A percentile compares a stretch with the other conserved stretches of the same genome.
Evolutionary conservation across 2,888 invertebrate genomes (phyloP).

Genomic region (Aphodius sticticus): DNA sequence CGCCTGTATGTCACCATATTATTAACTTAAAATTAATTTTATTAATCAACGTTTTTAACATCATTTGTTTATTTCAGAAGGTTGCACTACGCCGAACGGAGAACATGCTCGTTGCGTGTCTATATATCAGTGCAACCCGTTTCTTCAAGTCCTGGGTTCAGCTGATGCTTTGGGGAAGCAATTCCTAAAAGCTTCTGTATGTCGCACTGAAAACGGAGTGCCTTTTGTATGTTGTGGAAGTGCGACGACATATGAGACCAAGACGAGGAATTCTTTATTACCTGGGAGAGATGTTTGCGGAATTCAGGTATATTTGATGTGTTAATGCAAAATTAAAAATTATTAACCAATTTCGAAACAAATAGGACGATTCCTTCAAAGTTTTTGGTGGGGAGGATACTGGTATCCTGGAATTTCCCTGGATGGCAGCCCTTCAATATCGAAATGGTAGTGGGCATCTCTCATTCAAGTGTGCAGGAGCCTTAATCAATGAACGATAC

Average conservation of each 20-base stretch:
- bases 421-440: constrained; percentile 61
- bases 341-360: constrained; percentile 25
- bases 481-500: constrained; percentile 63
- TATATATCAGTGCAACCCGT: constrained; percentile 61
- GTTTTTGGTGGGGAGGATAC: constrained; percentile 58
- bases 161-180: constrained; percentile 47
- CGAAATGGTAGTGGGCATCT: constrained; percentile 38
- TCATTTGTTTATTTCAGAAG: constrained; percentile 7
- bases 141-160: constrained; percentile 54
- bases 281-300: constrained; percentile 30
- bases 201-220: constrained; percentile 54
- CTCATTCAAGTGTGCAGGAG: constrained; percentile 62
- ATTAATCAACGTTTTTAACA: neutral
- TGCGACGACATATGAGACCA: constrained; percentile 1
- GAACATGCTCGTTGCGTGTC: constrained; percentile 61
- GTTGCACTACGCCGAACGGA: constrained; percentile 44
- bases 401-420: constrained; percentile 60
- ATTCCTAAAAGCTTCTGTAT: constrained; percentile 64
- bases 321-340: constrained; percentile 18
- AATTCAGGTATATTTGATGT: constrained; percentile 26
- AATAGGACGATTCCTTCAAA: constrained; percentile 40
- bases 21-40: neutral
- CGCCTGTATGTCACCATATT: no score
- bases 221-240: constrained; percentile 30
- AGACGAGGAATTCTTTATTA: neutral